Percentiles rank a stretch among this genome's conserved stretches.
These are phyloP conservation scores for Atrina japonica DNA, from an alignment of 2,888 invertebrate genomes.

Conservation along the genomic window DNA sequence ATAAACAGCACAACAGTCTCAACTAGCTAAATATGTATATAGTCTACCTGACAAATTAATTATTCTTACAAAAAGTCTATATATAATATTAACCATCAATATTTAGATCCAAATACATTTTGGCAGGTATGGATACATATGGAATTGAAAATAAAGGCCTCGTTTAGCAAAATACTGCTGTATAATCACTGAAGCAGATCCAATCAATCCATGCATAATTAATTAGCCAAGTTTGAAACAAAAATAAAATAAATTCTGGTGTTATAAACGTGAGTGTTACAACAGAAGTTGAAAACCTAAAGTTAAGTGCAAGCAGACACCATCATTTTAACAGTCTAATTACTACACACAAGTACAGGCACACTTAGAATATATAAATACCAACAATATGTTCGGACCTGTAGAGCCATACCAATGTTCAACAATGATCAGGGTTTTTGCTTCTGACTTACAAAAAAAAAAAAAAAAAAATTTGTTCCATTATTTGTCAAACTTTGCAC, in stretches of 20 bases:
- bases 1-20: conserved; percentile 42
- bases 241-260: too few relatives aligned
- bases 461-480: too few relatives aligned
- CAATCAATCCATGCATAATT: neutral
- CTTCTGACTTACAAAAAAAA: too few relatives aligned
- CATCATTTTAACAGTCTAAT: too few relatives aligned
- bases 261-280: too few relatives aligned
- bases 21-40: conserved; percentile 40
- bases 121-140: conserved; percentile 32
- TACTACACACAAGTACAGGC: too few relatives aligned
- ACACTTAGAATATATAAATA: too few relatives aligned
- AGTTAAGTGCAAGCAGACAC: too few relatives aligned
- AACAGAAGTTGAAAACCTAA: too few relatives aligned
- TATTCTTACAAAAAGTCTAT: neutral
- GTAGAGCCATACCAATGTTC: neutral
- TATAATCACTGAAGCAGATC: conserved; percentile 2
- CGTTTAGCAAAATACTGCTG: conserved; percentile 12
- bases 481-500: too few relatives aligned
- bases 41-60: conserved; percentile 5
- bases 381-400: neutral
- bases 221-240: too few relatives aligned
- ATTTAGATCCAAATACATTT: conserved; percentile 29
- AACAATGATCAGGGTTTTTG: conserved; percentile 5
- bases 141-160: conserved; percentile 16
- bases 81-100: conserved; percentile 15